These are phyloP conservation scores for Picus viridis DNA, from an alignment of 2,797 vertebrate species.

Conservation along the genomic window DNA sequence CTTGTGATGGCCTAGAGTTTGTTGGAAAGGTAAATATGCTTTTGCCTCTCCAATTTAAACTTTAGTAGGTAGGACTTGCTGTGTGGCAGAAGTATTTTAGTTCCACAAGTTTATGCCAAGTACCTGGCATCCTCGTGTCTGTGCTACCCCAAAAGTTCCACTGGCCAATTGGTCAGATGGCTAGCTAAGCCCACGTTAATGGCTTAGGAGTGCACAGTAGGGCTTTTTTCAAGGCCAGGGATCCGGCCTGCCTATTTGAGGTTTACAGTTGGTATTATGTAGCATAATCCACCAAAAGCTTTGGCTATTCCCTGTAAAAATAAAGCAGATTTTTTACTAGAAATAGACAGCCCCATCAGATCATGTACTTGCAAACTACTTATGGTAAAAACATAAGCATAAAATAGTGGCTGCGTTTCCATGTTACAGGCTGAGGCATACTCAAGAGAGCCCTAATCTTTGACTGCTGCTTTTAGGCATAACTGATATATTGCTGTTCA, in stretches of 20 bases:
- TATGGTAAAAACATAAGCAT: not conserved
- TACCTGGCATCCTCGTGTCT: not conserved
- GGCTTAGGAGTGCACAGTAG: not conserved
- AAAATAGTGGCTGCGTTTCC: not conserved
- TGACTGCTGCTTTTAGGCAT: slow-evolving; percentile 19
- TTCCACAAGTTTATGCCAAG: not conserved
- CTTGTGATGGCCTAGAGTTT: not conserved
- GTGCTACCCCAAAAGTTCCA: not conserved
- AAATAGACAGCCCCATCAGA: not conserved
- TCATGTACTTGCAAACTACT: not conserved
- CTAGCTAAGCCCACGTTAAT: not conserved
- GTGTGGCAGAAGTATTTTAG: not conserved
- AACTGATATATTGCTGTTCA: not conserved
- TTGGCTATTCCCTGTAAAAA: slow-evolving; percentile 25
- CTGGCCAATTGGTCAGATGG: not conserved
- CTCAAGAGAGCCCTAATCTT: not conserved
- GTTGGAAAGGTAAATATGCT: not conserved
- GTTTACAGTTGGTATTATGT: slow-evolving; percentile 40
- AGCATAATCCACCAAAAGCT: slow-evolving; percentile 52
- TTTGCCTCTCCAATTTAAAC: not conserved
- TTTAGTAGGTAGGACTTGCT: not conserved
- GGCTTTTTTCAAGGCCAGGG: slow-evolving; percentile 35
- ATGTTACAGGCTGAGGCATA: not conserved
- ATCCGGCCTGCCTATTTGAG: slow-evolving; percentile 7
- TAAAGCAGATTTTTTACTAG: slow-evolving; percentile 39